Percentiles rank a stretch among this genome's conserved stretches.
Conservation (phyloP, 2,113 vertebrate species). For the Apus apus region DNA sequence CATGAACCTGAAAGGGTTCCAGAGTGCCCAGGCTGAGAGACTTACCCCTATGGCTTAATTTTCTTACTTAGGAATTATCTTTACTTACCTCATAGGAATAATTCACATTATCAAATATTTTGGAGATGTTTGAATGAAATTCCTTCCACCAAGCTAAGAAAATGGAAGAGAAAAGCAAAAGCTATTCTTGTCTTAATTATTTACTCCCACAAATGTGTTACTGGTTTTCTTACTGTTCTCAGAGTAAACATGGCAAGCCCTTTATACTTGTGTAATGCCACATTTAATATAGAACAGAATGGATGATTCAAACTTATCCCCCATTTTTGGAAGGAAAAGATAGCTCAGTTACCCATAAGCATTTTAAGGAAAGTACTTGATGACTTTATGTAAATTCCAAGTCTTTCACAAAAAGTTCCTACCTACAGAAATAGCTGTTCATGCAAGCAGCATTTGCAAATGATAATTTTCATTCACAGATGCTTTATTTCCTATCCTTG, state of each 20-base stretch:
- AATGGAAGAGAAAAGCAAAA: background rate
- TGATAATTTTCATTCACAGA: background rate
- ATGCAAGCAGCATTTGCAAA: background rate
- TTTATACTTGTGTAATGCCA: background rate
- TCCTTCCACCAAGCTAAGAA: background rate
- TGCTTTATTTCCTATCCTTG: background rate
- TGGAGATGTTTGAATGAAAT: background rate
- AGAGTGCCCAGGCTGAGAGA: background rate
- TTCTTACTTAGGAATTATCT: background rate
- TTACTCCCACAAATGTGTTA: background rate
- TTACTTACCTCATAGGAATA: background rate
- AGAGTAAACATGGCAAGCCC: background rate
- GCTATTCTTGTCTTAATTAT: background rate
- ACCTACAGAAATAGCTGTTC: background rate
- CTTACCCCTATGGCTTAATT: background rate
- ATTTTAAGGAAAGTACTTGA: background rate
- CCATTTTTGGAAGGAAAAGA: background rate
- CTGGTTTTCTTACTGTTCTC: background rate
- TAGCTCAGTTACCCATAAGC: background rate
- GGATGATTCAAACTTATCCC: background rate
- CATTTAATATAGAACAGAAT: background rate
- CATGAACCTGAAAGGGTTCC: background rate
- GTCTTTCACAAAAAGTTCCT: background rate
- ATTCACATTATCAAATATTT: background rate
- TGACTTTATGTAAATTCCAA: background rate